phyloP scores from a whole-genome alignment of 2,888 invertebrate species.

The Harpalus rufipes region DNA sequence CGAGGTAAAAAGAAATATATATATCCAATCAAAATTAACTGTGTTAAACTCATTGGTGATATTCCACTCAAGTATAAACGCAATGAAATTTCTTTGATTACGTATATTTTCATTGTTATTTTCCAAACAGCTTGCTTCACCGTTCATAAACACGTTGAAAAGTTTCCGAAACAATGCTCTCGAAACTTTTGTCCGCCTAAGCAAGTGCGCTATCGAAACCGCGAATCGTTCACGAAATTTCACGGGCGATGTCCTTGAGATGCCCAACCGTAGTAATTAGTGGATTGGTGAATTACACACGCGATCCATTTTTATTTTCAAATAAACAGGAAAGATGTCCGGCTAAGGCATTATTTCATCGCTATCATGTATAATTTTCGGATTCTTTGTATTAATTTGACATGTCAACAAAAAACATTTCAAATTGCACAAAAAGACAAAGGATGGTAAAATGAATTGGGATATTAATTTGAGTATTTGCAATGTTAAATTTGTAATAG shows the following conservation, averaged over 20 bases:
- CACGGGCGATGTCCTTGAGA: conserved; percentile 50
- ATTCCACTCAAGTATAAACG: no score
- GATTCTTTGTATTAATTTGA: conserved; percentile 14
- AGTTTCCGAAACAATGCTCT: neutral
- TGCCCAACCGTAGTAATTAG: conserved; percentile 35
- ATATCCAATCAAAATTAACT: no score
- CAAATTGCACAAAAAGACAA: conserved; percentile 30
- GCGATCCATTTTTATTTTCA: conserved; percentile 41
- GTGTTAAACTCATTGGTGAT: no score
- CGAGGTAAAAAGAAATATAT: no score
- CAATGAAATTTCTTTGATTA: no score
- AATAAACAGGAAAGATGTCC: conserved; percentile 45
- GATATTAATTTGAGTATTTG: conserved; percentile 13
- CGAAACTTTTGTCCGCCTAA: neutral
- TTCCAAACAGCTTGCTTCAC: no score
- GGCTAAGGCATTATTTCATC: conserved; percentile 46
- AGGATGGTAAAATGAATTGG: neutral
- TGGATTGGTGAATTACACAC: conserved; percentile 42
- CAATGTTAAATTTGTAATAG: conserved; percentile 4
- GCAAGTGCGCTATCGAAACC: neutral
- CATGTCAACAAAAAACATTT: conserved; percentile 23
- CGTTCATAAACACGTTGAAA: neutral
- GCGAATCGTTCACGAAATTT: conserved; percentile 13
- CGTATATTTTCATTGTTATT: no score
- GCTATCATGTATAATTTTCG: conserved; percentile 46